Percentiles rank a stretch among this genome's conserved stretches.
Evolutionary conservation across 2,888 invertebrate species (phyloP).

Genomic region (Trissonchulus latispiculum): DNA sequence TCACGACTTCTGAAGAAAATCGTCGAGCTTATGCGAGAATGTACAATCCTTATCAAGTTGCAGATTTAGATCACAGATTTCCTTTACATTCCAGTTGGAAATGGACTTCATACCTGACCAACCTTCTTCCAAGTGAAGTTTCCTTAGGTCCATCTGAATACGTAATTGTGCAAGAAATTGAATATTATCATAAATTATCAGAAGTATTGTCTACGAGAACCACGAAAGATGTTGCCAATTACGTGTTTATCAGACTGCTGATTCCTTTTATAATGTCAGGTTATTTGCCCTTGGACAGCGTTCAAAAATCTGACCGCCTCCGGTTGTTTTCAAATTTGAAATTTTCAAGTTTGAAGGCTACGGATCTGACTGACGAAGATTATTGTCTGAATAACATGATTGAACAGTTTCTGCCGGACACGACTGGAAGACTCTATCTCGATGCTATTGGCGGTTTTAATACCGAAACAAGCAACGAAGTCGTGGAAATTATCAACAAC

Average conservation of each 20-base stretch:
- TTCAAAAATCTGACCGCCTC: no score
- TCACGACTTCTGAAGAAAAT: no score
- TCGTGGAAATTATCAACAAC: not conserved
- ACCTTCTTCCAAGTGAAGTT: not conserved
- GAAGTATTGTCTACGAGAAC: not conserved
- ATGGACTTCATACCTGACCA: not conserved
- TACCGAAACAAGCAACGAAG: not conserved
- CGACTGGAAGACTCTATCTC: not conserved
- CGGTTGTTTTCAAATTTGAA: no score
- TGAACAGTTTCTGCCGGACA: not conserved
- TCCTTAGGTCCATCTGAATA: not conserved
- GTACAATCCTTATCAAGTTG: not conserved
- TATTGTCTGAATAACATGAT: not conserved
- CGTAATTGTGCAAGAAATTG: not conserved
- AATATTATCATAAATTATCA: not conserved
- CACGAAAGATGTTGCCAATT: not conserved
- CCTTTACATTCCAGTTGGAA: not conserved
- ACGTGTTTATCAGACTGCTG: not conserved
- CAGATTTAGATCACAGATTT: not conserved
- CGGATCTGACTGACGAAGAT: not conserved
- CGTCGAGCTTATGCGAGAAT: no score
- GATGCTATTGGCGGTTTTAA: not conserved
- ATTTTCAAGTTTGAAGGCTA: not conserved
- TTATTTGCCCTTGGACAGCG: not conserved
- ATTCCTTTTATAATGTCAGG: not conserved